A percentile compares a stretch with the other conserved stretches of the same genome.
Conservation (phyloP, 2,888 invertebrate species). For the Mimumesa dahlbomi region DNA sequence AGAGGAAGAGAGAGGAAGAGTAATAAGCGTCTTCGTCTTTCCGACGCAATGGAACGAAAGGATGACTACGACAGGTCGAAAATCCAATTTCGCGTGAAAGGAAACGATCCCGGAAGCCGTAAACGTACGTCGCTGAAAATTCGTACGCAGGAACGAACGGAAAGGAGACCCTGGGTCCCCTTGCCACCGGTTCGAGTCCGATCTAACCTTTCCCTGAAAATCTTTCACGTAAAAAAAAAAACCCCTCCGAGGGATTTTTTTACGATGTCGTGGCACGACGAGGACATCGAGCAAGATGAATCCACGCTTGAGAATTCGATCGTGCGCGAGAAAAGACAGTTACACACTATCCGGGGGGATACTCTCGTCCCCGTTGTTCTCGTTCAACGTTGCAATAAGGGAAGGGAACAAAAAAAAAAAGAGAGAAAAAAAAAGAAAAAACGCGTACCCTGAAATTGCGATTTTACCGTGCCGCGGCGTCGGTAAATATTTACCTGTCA, state of each 20-base stretch:
- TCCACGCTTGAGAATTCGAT: constrained; percentile 21
- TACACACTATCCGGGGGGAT: not conserved
- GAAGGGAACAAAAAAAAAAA: not conserved
- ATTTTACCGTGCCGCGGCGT: constrained; percentile 58
- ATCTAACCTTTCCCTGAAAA: constrained; percentile 5
- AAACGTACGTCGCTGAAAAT: constrained; percentile 49
- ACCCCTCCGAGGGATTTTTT: constrained; percentile 19
- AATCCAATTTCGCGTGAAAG: constrained; percentile 59
- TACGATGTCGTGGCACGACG: constrained; percentile 8
- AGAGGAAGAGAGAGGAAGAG: no score
- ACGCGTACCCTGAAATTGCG: constrained; percentile 60
- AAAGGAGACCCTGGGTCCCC: not conserved
- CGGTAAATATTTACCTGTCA: constrained; percentile 77
- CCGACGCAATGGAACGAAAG: constrained; percentile 31
- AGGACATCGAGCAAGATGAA: constrained; percentile 20
- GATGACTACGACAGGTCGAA: constrained; percentile 49
- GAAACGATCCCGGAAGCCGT: constrained; percentile 47
- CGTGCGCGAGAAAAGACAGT: constrained; percentile 2
- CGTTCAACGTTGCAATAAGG: not conserved
- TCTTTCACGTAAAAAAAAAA: constrained; percentile 30
- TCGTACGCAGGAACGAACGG: constrained; percentile 31
- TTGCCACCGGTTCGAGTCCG: not conserved
- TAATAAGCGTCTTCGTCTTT: not conserved
- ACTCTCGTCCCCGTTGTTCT: not conserved
- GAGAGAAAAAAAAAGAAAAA: constrained; percentile 48